A percentile compares a stretch with the other conserved stretches of the same genome.
These are phyloP conservation scores for Coregonus ussuriensis DNA, from an alignment of 2,797 vertebrate species.

Conservation along the genomic window DNA sequence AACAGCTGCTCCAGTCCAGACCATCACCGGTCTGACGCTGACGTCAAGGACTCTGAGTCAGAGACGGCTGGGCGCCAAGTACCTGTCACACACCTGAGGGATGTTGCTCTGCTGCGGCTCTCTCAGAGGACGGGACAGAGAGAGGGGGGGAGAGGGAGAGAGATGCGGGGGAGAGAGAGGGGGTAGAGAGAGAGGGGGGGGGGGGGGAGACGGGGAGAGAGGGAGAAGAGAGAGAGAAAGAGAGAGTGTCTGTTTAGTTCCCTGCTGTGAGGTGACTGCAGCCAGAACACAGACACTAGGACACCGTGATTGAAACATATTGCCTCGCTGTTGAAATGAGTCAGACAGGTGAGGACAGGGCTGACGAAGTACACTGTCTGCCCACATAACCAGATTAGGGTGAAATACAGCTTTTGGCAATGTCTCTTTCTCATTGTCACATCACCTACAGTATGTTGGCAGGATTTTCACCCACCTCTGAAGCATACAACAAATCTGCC, in stretches of 20 bases:
- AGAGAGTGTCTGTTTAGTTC: not conserved
- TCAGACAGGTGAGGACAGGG: too few relatives aligned
- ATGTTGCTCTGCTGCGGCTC: not conserved
- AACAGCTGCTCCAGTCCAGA: slow-evolving; percentile 32
- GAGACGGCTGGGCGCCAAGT: not conserved
- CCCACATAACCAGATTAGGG: too few relatives aligned
- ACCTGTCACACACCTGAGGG: slow-evolving; percentile 24
- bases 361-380: too few relatives aligned
- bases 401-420: too few relatives aligned
- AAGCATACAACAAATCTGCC: too few relatives aligned
- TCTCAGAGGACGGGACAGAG: not conserved
- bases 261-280: too few relatives aligned
- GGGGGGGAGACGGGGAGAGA: not conserved
- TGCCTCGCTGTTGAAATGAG: not conserved
- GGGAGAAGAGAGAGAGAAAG: not conserved
- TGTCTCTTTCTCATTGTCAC: too few relatives aligned
- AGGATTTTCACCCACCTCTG: too few relatives aligned
- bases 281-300: not conserved
- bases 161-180: not conserved
- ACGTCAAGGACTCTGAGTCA: not conserved
- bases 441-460: too few relatives aligned
- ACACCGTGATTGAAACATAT: not conserved
- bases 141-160: not conserved
- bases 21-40: slow-evolving; percentile 3
- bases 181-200: not conserved